Conservation (phyloP, 53 echinoderm and acorn worm genomes). For the Mesocentrotus franciscanus region DNA sequence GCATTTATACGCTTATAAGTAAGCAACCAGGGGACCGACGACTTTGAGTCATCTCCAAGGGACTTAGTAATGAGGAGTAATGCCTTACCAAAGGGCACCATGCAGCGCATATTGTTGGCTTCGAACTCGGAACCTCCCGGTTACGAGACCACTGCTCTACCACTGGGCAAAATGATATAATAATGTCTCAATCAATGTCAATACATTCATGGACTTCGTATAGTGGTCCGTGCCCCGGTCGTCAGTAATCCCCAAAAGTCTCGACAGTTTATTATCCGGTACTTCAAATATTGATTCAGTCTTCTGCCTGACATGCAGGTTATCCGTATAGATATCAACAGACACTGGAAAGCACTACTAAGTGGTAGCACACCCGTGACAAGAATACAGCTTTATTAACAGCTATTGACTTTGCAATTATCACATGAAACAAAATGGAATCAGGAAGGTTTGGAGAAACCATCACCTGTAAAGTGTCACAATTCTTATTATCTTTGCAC, state of each 20-base stretch:
- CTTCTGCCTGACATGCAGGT: neutral
- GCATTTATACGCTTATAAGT: too few relatives aligned
- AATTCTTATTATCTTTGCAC: neutral
- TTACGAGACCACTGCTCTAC: too few relatives aligned
- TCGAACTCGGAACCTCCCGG: too few relatives aligned
- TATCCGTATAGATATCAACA: neutral
- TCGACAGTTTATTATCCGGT: neutral
- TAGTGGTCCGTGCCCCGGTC: too few relatives aligned
- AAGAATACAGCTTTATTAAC: neutral
- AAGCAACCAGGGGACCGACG: too few relatives aligned
- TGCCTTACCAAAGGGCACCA: too few relatives aligned
- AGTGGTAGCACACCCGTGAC: neutral
- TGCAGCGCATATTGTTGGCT: too few relatives aligned
- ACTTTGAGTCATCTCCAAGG: too few relatives aligned
- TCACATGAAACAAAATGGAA: neutral
- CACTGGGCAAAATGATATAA: too few relatives aligned
- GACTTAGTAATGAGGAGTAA: too few relatives aligned
- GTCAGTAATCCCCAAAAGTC: neutral
- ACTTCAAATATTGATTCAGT: constrained; percentile 4
- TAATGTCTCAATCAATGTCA: too few relatives aligned
- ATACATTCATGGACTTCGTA: too few relatives aligned
- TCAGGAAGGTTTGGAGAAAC: neutral
- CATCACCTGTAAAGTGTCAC: neutral
- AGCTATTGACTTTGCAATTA: neutral
- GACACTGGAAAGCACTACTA: neutral